phyloP scores from a whole-genome alignment of 2,888 invertebrate genomes.

The Nomada fucata region DNA sequence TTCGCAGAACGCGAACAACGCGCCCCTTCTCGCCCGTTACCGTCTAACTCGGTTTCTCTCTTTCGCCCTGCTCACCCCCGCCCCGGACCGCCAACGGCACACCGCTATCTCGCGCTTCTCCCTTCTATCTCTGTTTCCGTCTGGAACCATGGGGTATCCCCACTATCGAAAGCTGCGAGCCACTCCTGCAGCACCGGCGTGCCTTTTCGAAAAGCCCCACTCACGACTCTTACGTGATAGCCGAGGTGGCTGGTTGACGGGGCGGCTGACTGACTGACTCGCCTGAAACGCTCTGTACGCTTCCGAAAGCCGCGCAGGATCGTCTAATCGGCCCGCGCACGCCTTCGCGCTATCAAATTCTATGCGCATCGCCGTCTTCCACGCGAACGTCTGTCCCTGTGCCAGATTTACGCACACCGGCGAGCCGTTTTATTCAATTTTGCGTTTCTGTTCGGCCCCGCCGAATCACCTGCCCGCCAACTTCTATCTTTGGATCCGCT shows the following conservation, averaged over 20 bases:
- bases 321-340: slow-evolving; percentile 70
- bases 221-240: slow-evolving; percentile 65
- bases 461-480: not conserved
- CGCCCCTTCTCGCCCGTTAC: not conserved
- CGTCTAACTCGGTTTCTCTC: slow-evolving; percentile 20
- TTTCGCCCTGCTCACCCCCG: not conserved
- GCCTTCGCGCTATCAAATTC: slow-evolving; percentile 40
- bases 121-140: slow-evolving; percentile 42
- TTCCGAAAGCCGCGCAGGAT: slow-evolving; percentile 64
- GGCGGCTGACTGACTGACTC: slow-evolving; percentile 65
- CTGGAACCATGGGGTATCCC: slow-evolving; percentile 50
- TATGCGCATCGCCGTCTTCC: slow-evolving; percentile 14
- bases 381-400: not conserved
- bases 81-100: not conserved
- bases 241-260: slow-evolving; percentile 59
- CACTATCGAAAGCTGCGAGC: slow-evolving; percentile 52
- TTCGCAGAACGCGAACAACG: slow-evolving; percentile 19
- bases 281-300: slow-evolving; percentile 47
- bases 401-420: not conserved
- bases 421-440: not conserved
- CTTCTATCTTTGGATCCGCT: not conserved
- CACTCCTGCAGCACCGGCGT: slow-evolving; percentile 68
- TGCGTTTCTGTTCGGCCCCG: not conserved
- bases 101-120: slow-evolving; percentile 17
- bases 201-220: slow-evolving; percentile 69